Evolutionary conservation across 2,113 vertebrate species (phyloP).

Genomic region (Callospermophilus lateralis): DNA sequence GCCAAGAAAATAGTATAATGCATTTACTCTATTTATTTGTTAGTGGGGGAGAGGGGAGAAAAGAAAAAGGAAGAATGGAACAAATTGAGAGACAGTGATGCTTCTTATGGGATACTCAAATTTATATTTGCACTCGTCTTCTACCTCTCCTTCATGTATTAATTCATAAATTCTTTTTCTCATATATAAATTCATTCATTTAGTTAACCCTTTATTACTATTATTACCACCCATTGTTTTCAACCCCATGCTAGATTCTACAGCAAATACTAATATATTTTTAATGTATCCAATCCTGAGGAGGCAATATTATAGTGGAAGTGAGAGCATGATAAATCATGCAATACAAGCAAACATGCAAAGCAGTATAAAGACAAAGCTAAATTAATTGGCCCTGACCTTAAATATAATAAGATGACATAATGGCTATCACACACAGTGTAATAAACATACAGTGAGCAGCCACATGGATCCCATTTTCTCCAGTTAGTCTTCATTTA

Average conservation of each 20-base stretch:
- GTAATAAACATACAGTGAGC: not conserved
- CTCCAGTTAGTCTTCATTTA: slow-evolving; percentile 35
- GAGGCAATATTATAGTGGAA: not conserved
- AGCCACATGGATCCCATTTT: slow-evolving; percentile 28
- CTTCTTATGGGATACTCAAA: not conserved
- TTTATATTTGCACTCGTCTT: not conserved
- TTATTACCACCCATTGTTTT: not conserved
- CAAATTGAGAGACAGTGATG: not conserved
- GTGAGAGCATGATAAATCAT: not conserved
- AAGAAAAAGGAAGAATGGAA: not conserved
- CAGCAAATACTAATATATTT: not conserved
- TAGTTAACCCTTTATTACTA: not conserved
- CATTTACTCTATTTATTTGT: not conserved
- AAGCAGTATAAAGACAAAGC: not conserved
- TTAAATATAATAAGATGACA: not conserved
- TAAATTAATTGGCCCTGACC: not conserved
- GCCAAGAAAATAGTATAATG: not conserved
- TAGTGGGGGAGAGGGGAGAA: no score
- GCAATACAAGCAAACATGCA: not conserved
- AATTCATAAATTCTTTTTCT: not conserved
- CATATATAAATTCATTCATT: not conserved
- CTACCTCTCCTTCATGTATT: not conserved
- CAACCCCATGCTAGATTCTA: not conserved
- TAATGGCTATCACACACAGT: not conserved
- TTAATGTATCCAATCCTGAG: not conserved